These are phyloP conservation scores for Bibio marci DNA, from an alignment of 2,888 invertebrate species.

Conservation along the genomic window DNA sequence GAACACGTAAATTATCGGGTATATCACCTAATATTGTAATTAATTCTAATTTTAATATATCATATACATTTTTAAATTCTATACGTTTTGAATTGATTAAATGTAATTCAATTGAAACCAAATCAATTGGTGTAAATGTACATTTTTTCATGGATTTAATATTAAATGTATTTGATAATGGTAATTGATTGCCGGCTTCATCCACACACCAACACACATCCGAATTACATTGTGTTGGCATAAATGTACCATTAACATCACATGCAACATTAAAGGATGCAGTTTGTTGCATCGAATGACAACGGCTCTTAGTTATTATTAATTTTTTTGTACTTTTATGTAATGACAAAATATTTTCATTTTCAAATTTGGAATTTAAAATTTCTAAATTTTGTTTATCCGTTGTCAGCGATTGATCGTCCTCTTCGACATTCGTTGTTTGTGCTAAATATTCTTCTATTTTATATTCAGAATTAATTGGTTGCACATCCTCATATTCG, in stretches of 20 bases:
- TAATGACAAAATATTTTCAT: too few species aligned
- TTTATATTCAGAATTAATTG: not conserved
- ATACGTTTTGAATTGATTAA: constrained; percentile 42
- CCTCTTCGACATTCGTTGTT: constrained; percentile 11
- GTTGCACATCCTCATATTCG: constrained; percentile 10
- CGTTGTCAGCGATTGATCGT: constrained; percentile 21
- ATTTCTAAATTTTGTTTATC: constrained; percentile 19
- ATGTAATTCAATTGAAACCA: constrained; percentile 57
- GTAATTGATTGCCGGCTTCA: constrained; percentile 57
- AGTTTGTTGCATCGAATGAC: constrained; percentile 29
- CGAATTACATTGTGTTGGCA: constrained; percentile 54
- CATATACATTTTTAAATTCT: constrained; percentile 28
- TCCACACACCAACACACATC: constrained; percentile 75
- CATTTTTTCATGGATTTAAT: constrained; percentile 36
- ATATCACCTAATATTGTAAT: constrained; percentile 29
- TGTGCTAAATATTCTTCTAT: constrained; percentile 11
- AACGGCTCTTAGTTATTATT: constrained; percentile 25
- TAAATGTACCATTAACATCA: constrained; percentile 48
- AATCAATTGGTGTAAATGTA: constrained; percentile 49
- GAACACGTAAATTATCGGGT: constrained; percentile 34
- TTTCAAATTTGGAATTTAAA: constrained; percentile 21
- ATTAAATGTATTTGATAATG: constrained; percentile 40
- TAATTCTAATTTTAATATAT: constrained; percentile 28
- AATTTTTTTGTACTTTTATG: constrained; percentile 20
- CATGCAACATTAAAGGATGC: constrained; percentile 38